A percentile compares a stretch with the other conserved stretches of the same genome.
phyloP scores from a whole-genome alignment of 2,797 vertebrate species.

The Harpagifer antarcticus region DNA sequence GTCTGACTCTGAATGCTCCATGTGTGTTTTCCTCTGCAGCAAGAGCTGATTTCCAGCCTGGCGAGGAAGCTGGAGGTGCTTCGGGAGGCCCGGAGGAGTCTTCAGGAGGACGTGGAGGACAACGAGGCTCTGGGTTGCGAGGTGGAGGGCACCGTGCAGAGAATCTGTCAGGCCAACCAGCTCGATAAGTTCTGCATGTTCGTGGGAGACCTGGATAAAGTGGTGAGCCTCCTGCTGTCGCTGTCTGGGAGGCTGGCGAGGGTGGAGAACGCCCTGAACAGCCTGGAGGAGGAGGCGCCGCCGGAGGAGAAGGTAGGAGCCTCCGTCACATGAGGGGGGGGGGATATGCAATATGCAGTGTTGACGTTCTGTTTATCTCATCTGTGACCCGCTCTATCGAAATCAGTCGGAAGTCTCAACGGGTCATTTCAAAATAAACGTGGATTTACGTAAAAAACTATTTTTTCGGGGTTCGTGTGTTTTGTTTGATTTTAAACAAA shows the following conservation, averaged over 20 bases:
- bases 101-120: constrained; percentile 94
- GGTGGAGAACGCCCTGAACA: constrained; percentile 97
- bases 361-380: too few relatives aligned
- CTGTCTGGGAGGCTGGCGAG: constrained; percentile 94
- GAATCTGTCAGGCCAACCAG: constrained; percentile 95
- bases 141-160: constrained; percentile 92
- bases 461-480: too few relatives aligned
- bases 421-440: too few relatives aligned
- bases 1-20: too few relatives aligned
- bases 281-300: constrained; percentile 89
- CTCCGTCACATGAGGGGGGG: too few relatives aligned
- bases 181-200: constrained; percentile 99
- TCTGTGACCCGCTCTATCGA: too few relatives aligned
- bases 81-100: constrained; percentile 91
- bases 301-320: constrained; percentile 89
- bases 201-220: constrained; percentile 97
- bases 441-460: too few relatives aligned
- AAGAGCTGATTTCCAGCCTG: constrained; percentile 96
- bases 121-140: constrained; percentile 94
- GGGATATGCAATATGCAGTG: too few relatives aligned
- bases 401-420: too few relatives aligned
- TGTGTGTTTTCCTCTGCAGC: constrained; percentile 77
- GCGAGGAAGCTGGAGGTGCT: constrained; percentile 95
- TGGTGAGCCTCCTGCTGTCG: constrained; percentile 96
- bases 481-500: too few relatives aligned